These are phyloP conservation scores for Denticeps clupeoides DNA, from an alignment of 2,797 vertebrate species.

Conservation along the genomic window DNA sequence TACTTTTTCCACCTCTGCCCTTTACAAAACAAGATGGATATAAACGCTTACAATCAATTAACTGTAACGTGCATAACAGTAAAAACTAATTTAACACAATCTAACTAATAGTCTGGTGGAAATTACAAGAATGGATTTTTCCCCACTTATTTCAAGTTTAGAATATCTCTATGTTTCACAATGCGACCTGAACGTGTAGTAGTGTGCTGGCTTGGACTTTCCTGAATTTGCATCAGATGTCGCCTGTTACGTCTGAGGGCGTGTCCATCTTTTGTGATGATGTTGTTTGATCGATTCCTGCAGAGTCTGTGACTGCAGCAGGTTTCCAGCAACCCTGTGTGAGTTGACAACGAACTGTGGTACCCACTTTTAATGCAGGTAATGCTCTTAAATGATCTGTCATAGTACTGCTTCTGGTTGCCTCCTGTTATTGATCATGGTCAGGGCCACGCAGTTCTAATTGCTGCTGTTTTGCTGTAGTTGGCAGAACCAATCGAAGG, in stretches of 20 bases:
- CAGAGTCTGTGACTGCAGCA: background rate
- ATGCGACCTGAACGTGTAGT: background rate
- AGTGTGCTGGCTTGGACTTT: background rate
- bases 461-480: slow-evolving; percentile 6
- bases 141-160: too few relatives aligned
- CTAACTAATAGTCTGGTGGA: too few relatives aligned
- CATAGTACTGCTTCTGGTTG: slow-evolving; percentile 5
- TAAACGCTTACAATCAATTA: too few relatives aligned
- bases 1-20: too few relatives aligned
- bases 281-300: slow-evolving; percentile 6
- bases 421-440: background rate
- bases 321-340: slow-evolving; percentile 3
- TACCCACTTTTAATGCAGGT: background rate
- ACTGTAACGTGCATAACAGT: too few relatives aligned
- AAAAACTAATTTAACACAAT: too few relatives aligned
- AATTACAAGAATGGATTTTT: too few relatives aligned
- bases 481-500: slow-evolving; percentile 4
- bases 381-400: background rate
- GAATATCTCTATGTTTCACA: background rate
- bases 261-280: background rate
- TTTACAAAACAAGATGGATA: too few relatives aligned
- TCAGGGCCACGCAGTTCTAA: too few relatives aligned
- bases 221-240: slow-evolving; percentile 5
- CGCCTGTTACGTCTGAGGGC: background rate
- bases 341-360: background rate